Base-by-base conservation (phyloP, 2,797 vertebrate genomes). In the Sebastiscus albofasciatus region DNA sequence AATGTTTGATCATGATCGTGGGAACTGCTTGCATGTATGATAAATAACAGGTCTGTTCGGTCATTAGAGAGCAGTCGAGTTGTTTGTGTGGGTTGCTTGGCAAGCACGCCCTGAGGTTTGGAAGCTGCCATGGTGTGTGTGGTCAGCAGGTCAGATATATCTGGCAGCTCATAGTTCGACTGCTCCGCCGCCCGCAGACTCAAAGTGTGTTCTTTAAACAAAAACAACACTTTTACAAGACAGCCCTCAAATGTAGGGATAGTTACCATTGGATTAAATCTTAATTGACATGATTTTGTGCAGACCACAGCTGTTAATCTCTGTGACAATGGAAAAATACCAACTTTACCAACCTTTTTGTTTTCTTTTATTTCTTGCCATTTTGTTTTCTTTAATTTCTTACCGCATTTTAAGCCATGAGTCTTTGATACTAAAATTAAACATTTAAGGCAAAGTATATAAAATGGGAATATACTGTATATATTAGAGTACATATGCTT, bases 61-160 rank as follows among this genome's bases (percentile, higher is more conserved):
- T 92, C 87, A 69, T 84, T 87, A 75, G 70, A 85, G 77, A 78
- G 77, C 60, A 80, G 83, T 62, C 12, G 3, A 87, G 84, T 82
- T 81, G 79, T 88, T 92, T 67, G 72, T 87, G 83, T 79, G 88
- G 90, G 91, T 82, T 79, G 79, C 73, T 75, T 86, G 89, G 88
- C 87, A 59, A 78, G 66, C 8, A 39, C 73, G 68, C 62, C 79
- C 56, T 82, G 88, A 83, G 92, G 90, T 93, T 90, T 90, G 89
- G 88, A 89, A 72, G 66, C 49, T 33, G 81, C 79, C 72, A 26
- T 65, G 58, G 80, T 70, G 34, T 29, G 71, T 81, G 91, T 80
- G 81, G 86, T 93, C 90, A 69, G 29, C 90, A 89, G 93, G 93
- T 94, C 92, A 85, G 64, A 88, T 71, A 33, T 91, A 89, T 93